Conservation (phyloP, 1,140 invertebrate genomes). For the Xylocopa sonorina region DNA sequence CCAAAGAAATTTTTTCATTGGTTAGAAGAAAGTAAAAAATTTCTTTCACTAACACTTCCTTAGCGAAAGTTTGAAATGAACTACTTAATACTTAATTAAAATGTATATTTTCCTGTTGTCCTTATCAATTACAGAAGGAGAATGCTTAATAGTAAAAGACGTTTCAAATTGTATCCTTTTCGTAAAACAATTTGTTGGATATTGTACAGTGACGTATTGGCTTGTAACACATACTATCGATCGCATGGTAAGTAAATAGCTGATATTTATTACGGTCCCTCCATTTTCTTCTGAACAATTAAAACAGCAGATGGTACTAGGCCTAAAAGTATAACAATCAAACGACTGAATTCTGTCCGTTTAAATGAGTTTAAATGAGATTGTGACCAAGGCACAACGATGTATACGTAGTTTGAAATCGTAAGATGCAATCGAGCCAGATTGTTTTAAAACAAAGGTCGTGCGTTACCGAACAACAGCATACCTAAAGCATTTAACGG, state of each 20-base stretch:
- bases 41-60: no score
- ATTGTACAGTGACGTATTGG: constrained; percentile 56
- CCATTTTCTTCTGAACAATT: constrained; percentile 85
- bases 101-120: constrained; percentile 23
- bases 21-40: no score
- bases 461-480: neutral
- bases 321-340: constrained; percentile 83
- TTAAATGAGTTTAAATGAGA: no score
- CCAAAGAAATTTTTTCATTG: no score
- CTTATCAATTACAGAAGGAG: constrained; percentile 34
- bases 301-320: constrained; percentile 90
- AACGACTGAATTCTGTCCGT: neutral
- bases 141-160: constrained; percentile 34
- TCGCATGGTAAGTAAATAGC: constrained; percentile 3
- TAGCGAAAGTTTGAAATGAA: no score
- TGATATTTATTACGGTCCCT: constrained; percentile 42
- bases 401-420: neutral
- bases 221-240: constrained; percentile 50
- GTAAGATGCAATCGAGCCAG: neutral
- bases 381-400: no score
- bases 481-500: constrained; percentile 91
- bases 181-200: constrained; percentile 48
- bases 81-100: constrained; percentile 14
- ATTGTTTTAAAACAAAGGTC: no score
- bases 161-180: constrained; percentile 37